Base-by-base conservation (phyloP, 2,113 vertebrate genomes). In the Chrysochloris asiatica region DNA sequence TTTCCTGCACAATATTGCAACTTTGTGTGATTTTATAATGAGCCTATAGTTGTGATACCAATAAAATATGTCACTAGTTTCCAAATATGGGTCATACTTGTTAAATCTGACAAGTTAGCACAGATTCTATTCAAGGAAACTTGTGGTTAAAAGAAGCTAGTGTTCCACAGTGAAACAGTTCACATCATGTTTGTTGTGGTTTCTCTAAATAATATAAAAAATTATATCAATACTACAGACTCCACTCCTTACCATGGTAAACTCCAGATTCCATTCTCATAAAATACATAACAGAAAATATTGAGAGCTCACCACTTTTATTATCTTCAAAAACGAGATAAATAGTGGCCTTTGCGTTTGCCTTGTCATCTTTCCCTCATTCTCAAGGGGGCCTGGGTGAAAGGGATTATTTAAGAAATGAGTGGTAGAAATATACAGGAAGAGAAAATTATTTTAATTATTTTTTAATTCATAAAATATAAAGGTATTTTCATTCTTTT, bases 11-110 rank as follows among this genome's bases (percentile, higher is more conserved):
- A 91, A 61, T 91, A 90, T 92, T 95, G 82, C 93, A 95, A 94
- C 77, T 96, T 96, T 17, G 90, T 93, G 95, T 97, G 97, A 87
- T 97, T 98, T 98, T 97, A 96, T 98, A 97, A 97, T 65, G 83
- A 94, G 83, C 69, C 65, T 93, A 79, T 96, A 92, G 82, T 94
- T 97, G 97, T 97, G 88, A 97, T 97, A 96, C 91, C 95, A 97
- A 97, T 97, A 97, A 95, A 48, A n/a, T 10, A 38, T 11, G 24
- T 79, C 89, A 85, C 89, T 81, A 90, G 81, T 97, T 97, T 97
- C 96, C 95, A 93, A 67, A 95, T 95, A 86, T 30, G 2, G 11
- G 90, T 95, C 85, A 81, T 73, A 3, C 77, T 94, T 97, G 73
- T 93, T 96, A 59, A 84, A 90, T 89, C 36, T 92, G 79, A 30